These are phyloP conservation scores for Rhagium mordax DNA, from an alignment of 2,888 invertebrate species.

Conservation along the genomic window DNA sequence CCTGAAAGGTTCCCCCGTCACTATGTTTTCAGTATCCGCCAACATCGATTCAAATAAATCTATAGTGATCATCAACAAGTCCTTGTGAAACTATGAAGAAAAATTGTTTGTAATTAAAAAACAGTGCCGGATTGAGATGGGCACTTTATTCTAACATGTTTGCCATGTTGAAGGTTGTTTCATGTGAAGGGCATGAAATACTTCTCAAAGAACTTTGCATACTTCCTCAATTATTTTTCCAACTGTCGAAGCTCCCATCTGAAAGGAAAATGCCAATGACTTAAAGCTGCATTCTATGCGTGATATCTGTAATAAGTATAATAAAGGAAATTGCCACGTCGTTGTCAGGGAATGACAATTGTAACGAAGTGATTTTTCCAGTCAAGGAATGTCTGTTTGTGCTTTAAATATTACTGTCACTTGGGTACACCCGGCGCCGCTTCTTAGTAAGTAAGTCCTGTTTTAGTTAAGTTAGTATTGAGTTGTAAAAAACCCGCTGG, in stretches of 20 bases:
- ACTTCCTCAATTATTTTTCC: not conserved
- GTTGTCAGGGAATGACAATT: too few relatives aligned
- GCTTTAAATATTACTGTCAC: too few relatives aligned
- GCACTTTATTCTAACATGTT: not conserved
- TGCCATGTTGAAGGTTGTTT: not conserved
- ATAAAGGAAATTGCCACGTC: too few relatives aligned
- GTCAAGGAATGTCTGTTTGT: too few relatives aligned
- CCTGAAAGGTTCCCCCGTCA: not conserved
- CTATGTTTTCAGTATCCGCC: slow-evolving; percentile 38
- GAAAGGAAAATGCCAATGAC: not conserved
- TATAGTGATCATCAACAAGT: slow-evolving; percentile 31
- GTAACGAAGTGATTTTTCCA: too few relatives aligned
- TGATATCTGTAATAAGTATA: too few relatives aligned
- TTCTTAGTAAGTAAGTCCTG: too few relatives aligned
- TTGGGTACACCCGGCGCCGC: too few relatives aligned
- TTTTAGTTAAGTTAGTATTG: too few relatives aligned
- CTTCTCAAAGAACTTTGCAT: not conserved
- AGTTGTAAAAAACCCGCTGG: too few relatives aligned
- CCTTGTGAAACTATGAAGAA: slow-evolving; percentile 37
- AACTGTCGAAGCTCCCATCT: not conserved
- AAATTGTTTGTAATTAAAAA: slow-evolving; percentile 34
- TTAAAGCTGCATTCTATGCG: not conserved
- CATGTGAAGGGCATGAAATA: not conserved
- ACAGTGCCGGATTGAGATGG: not conserved
- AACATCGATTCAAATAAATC: slow-evolving; percentile 33